Base-by-base conservation (phyloP, 2,797 vertebrate species). In the Perodicticus potto region DNA sequence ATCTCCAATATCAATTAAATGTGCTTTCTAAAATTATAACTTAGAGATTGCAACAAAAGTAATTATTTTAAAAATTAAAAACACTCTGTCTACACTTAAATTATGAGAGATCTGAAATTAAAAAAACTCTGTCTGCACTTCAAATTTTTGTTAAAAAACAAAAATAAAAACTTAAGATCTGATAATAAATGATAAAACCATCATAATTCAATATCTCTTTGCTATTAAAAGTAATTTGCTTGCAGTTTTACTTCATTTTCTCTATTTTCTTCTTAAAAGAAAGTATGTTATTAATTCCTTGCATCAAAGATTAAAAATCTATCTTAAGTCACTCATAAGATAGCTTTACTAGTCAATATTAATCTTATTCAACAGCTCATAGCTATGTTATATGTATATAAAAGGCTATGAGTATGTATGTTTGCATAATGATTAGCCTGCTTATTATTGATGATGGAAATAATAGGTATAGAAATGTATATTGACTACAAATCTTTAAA, bases 401-500 rank as follows among this genome's bases (percentile, higher is more conserved):
- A 94, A 23, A 91, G 29, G 93, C 94, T 95, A 43, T 69, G 67
- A 94, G 32, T 72, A 16, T 70, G n/a, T 67, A 69, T 45, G 65
- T 91, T 90, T 94, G 43, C 11, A 34, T 55, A 84, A 95, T 69
- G 93, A 69, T 93, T 83, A 95, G 67, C 91, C 92, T 88, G 0
- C 7, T 85, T 96, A 96, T 73, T 86, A 77, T 20, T 65, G 69
- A 81, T 86, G 61, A 85, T 86, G 94, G 90, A 96, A 94, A 96
- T 65, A 91, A 77, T 87, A 82, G 89, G 83, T 87, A 77, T 43
- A 55, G 73, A 76, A 97, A 59, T 73, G 27, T 88, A 95, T 98
- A 70, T 96, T 98, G 97, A 89, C 89, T 97, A 69, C 67, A 96
- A 95, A 49, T 22, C n/a, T 27, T 94, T 93, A 97, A 97, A 84